These are phyloP conservation scores for Lepas anatifera DNA, from an alignment of 2,888 invertebrate genomes.

Conservation along the genomic window DNA sequence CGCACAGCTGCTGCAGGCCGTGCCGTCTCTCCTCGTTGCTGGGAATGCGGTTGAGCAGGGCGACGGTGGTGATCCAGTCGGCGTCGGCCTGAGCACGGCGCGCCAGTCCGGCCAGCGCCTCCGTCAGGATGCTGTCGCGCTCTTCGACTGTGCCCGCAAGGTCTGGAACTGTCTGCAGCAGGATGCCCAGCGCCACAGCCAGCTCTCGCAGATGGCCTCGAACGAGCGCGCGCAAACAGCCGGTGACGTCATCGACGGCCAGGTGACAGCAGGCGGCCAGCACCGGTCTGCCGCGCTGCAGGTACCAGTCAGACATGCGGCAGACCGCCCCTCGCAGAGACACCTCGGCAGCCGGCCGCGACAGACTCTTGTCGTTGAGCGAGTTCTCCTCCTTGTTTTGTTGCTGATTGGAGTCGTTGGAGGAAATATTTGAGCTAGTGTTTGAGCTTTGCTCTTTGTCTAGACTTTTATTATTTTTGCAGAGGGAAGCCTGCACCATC, in stretches of 20 bases:
- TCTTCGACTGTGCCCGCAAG: not conserved
- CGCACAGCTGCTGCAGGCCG: not conserved
- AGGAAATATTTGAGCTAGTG: no score
- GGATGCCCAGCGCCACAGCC: constrained; percentile 30
- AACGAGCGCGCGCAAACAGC: constrained; percentile 31
- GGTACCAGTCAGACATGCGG: constrained; percentile 32
- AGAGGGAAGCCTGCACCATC: not conserved
- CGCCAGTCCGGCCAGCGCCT: not conserved
- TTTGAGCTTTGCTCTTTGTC: no score
- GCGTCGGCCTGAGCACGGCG: not conserved
- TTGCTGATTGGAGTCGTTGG: no score
- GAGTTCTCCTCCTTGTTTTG: no score
- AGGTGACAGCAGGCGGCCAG: constrained; percentile 36
- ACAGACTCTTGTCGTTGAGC: no score
- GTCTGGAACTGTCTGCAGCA: constrained; percentile 1
- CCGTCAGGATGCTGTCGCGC: not conserved
- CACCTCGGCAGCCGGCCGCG: no score
- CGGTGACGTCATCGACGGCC: constrained; percentile 33
- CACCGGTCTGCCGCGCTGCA: constrained; percentile 33
- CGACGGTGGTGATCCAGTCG: not conserved
- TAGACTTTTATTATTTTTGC: no score
- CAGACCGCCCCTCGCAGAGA: no score
- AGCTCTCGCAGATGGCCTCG: constrained; percentile 35
- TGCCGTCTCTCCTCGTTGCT: not conserved
- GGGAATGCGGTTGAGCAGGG: not conserved